Evolutionary conservation across 1,140 invertebrate species (phyloP), one percentile per base, ranked within the genome.

Genomic region (Cotesia typhae): DNA sequence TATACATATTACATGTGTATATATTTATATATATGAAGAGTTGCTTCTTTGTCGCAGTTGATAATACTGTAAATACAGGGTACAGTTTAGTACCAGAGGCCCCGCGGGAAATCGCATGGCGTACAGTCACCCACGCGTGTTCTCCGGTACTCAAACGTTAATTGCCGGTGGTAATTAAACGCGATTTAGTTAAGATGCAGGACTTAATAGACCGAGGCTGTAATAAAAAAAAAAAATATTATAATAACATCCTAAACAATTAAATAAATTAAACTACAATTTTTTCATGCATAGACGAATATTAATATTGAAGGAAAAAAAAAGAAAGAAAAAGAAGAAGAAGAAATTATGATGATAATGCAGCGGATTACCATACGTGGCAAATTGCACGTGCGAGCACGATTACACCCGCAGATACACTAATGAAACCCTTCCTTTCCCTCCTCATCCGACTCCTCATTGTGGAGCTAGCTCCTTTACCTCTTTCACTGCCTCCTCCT

Each of bases 401-500:
- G 57, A 59, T 59, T 28, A 59, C 57, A 20, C 57, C 57, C 57
- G 57, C 57, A 20, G 28, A 59, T 20, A 17, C 57, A 59, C 57
- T 59, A 7, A 35, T 28, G 20, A 59, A 59, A 59, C 28, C 17
- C 20, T 59, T 59, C 20, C 17, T 59, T 14, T 67, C 28, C 12
- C 3, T 37, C 20, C 66, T 36, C 65, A 9, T 35, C 52, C 65
- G 6, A 6, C 51, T 47, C 51, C 53, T 55, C 53, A 14, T 55
- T 5, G n/a, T 55, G 12, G 12, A 55, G 12, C 4, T 55, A 28
- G 17, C 12, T 59, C 20, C 57, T 59, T 28, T 59, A 28, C 20
- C 41, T 47, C 41, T 47, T 59, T 57, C 51, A 70, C 55, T 67
- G 51, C 47, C 67, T 20, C 57, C 63, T 73, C 64, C 69, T 57